Evolutionary conservation across 2,113 vertebrate genomes (phyloP).

Genomic region (Genyomyrus donnyi): DNA sequence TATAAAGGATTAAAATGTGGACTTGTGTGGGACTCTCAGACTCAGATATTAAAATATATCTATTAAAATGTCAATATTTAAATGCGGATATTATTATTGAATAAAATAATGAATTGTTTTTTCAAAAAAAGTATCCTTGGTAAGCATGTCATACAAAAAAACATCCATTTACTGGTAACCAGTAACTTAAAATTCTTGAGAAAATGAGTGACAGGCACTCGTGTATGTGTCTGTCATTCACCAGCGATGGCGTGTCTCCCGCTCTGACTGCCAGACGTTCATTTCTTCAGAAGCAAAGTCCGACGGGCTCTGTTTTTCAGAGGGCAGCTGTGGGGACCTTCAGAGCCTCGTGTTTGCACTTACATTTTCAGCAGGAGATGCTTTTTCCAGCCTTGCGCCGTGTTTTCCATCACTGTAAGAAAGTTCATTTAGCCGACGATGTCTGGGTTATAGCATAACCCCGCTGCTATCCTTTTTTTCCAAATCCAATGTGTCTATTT

Average conservation of each 20-base stretch:
- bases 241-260: too few species aligned
- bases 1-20: neutral
- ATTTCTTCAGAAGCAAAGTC: conserved; percentile 48
- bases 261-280: neutral
- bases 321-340: conserved; percentile 46
- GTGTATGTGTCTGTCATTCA: neutral
- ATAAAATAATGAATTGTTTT: neutral
- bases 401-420: conserved; percentile 52
- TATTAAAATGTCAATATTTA: neutral
- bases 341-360: conserved; percentile 48
- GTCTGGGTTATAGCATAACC: conserved; percentile 50
- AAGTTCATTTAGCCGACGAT: conserved; percentile 40
- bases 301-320: conserved; percentile 30
- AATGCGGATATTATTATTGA: neutral
- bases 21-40: neutral
- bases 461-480: conserved; percentile 37
- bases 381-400: conserved; percentile 52
- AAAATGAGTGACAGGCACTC: neutral
- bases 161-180: neutral
- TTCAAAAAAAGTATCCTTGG: neutral
- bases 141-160: neutral
- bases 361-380: conserved; percentile 41
- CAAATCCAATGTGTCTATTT: conserved; percentile 43
- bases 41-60: neutral
- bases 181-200: neutral